Percentiles rank a stretch among this genome's conserved stretches.
These are phyloP conservation scores for Cotesia glomerata DNA, from an alignment of 1,140 invertebrate genomes.

Conservation along the genomic window DNA sequence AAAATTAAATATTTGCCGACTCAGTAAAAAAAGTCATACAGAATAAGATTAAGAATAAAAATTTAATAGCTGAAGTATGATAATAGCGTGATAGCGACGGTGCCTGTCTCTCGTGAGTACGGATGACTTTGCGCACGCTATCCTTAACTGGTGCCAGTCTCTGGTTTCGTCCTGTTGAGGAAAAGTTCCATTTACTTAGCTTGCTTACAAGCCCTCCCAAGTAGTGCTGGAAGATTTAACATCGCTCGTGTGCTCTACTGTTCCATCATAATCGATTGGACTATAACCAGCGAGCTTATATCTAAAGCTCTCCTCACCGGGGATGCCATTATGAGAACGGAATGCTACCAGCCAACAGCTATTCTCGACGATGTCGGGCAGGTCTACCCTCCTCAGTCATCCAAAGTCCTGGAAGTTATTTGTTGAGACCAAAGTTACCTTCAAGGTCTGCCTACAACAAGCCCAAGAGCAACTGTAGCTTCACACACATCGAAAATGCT, in stretches of 20 bases:
- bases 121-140: conserved; percentile 51
- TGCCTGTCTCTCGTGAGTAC: conserved; percentile 46
- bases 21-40: not conserved
- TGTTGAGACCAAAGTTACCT: conserved; percentile 35
- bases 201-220: conserved; percentile 12
- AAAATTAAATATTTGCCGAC: not conserved
- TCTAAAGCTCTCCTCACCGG: conserved; percentile 33
- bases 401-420: conserved; percentile 25
- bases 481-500: conserved; percentile 28
- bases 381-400: conserved; percentile 27
- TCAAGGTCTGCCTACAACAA: conserved; percentile 30
- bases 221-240: conserved; percentile 20
- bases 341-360: conserved; percentile 46
- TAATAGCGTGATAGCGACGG: conserved; percentile 46
- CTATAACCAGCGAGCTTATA: conserved; percentile 35
- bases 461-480: conserved; percentile 32
- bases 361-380: conserved; percentile 37
- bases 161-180: conserved; percentile 37
- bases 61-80: not conserved
- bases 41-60: not conserved
- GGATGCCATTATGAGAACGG: conserved; percentile 39
- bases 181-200: conserved; percentile 43
- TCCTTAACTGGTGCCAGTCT: conserved; percentile 47
- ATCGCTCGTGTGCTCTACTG: conserved; percentile 8
- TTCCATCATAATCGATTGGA: conserved; percentile 22